Conservation (phyloP, 2,797 vertebrate species). For the Steatocranus sp. region DNA sequence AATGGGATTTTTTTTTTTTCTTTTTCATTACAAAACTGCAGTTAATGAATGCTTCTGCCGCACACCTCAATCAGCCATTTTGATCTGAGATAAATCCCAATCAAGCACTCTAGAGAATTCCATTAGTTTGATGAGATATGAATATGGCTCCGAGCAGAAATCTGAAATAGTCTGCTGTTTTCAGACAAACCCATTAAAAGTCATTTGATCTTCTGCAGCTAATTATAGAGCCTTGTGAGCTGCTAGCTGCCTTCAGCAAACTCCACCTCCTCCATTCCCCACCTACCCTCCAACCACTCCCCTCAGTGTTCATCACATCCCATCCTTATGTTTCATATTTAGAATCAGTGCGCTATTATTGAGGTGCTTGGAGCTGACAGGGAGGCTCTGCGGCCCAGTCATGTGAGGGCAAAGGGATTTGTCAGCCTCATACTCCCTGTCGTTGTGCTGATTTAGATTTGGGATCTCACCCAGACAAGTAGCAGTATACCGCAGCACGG, state of each 20-base stretch:
- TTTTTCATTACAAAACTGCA: background rate
- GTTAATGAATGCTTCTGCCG: conserved; percentile 24
- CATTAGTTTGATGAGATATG: conserved; percentile 70
- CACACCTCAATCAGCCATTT: conserved; percentile 50
- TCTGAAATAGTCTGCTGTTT: conserved; percentile 68
- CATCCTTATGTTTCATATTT: conserved; percentile 39
- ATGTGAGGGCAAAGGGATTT: conserved; percentile 3
- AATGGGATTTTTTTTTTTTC: conserved; percentile 6
- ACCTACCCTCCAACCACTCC: conserved; percentile 15
- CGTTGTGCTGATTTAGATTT: conserved; percentile 1
- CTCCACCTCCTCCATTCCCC: conserved; percentile 31
- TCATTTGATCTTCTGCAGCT: conserved; percentile 67
- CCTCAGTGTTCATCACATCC: conserved; percentile 29
- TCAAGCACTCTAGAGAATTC: conserved; percentile 56
- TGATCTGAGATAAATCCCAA: conserved; percentile 65
- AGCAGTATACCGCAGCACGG: background rate
- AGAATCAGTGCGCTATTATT: conserved; percentile 11
- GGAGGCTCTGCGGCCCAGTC: background rate
- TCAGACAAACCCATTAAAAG: conserved; percentile 70
- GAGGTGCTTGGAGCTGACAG: conserved; percentile 24
- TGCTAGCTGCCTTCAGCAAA: conserved; percentile 5
- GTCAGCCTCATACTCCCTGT: background rate
- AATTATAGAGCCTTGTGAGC: conserved; percentile 64
- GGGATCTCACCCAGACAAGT: background rate
- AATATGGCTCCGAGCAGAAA: conserved; percentile 53